Conservation (phyloP, 2,797 vertebrate genomes). For the Xenopus petersii region DNA sequence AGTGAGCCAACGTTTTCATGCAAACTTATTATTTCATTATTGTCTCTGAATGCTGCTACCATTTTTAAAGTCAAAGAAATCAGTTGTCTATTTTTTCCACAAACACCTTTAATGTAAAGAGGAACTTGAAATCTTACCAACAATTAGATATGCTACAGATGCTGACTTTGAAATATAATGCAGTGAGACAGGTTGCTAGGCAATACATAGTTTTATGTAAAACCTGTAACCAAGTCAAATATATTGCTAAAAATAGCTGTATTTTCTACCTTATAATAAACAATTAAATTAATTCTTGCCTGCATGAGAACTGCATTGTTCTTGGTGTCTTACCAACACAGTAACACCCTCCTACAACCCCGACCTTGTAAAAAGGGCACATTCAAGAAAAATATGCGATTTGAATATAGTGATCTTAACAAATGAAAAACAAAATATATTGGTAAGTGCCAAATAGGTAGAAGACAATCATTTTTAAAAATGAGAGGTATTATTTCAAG, state of each 20-base stretch:
- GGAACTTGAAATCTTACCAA: constrained; percentile 29
- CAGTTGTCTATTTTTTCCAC: constrained; percentile 7
- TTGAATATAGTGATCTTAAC: neutral
- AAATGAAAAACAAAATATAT: neutral
- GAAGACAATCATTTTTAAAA: no score
- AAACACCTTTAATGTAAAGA: constrained; percentile 18
- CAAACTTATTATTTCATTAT: constrained; percentile 18
- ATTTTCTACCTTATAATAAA: constrained; percentile 37
- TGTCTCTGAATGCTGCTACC: constrained; percentile 10
- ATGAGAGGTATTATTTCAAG: no score
- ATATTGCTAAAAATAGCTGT: constrained; percentile 34
- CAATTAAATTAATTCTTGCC: constrained; percentile 19
- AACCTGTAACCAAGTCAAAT: constrained; percentile 44
- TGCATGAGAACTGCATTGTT: no score
- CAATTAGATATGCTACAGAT: constrained; percentile 22
- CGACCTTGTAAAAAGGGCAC: no score
- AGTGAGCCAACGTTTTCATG: constrained; percentile 6
- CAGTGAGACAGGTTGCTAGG: constrained; percentile 40
- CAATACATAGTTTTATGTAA: constrained; percentile 32
- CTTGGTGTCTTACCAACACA: no score
- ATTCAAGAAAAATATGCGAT: no score
- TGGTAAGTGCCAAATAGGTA: no score
- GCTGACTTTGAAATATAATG: constrained; percentile 28
- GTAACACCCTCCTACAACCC: no score
- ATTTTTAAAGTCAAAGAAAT: neutral